Evolutionary conservation across 2,888 invertebrate genomes (phyloP).

Genomic region (Caenorhabditis uteleia): DNA sequence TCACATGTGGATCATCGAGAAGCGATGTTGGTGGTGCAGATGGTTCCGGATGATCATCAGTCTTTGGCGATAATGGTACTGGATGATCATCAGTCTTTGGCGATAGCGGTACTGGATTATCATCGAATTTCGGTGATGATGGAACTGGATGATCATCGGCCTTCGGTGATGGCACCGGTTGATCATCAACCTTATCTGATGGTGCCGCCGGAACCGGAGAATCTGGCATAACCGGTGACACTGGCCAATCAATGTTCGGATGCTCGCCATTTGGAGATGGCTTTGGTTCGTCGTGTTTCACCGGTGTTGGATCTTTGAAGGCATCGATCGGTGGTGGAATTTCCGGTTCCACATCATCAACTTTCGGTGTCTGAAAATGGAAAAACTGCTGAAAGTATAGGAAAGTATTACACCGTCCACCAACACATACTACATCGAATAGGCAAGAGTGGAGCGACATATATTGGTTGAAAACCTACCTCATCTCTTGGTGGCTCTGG

Average conservation of each 20-base stretch:
- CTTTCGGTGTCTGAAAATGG: neutral
- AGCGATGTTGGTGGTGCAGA: constrained; percentile 18
- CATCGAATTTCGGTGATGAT: neutral
- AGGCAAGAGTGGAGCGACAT: too few relatives aligned
- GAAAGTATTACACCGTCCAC: too few relatives aligned
- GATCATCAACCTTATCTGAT: too few relatives aligned
- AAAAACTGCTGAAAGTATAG: too few relatives aligned
- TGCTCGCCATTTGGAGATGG: constrained; percentile 1
- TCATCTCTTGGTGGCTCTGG: constrained; percentile 31
- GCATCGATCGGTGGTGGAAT: constrained; percentile 18
- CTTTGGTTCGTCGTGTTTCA: neutral
- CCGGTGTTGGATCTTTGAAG: constrained; percentile 13
- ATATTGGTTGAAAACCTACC: too few relatives aligned
- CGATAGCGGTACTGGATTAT: constrained; percentile 2
- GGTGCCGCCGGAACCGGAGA: too few relatives aligned
- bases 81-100: constrained; percentile 1
- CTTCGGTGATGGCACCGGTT: too few relatives aligned
- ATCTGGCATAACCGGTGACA: too few relatives aligned
- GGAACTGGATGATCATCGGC: neutral
- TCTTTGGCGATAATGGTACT: neutral
- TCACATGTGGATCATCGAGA: constrained; percentile 17
- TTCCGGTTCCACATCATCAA: constrained; percentile 17
- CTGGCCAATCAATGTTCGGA: too few relatives aligned
- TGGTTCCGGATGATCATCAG: constrained; percentile 7
- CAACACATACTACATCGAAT: too few relatives aligned